phyloP scores from a whole-genome alignment of 2,888 invertebrate genomes.

The Acronicta leporina region DNA sequence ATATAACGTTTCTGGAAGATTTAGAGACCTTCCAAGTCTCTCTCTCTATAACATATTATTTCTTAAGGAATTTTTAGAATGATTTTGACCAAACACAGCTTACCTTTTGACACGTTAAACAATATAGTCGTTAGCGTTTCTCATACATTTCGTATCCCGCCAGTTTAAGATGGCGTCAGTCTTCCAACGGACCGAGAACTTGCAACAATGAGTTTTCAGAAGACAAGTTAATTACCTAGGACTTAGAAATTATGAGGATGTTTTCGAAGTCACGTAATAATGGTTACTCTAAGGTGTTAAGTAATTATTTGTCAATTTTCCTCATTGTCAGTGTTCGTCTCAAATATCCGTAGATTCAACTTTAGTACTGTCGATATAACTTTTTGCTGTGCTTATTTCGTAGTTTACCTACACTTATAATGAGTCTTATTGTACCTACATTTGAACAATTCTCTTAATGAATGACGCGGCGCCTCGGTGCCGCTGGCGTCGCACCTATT shows the following conservation, averaged over 20 bases:
- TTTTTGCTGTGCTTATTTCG: constrained; percentile 15
- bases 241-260: background rate
- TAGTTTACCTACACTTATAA: constrained; percentile 17
- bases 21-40: no score
- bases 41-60: background rate
- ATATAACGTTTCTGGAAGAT: background rate
- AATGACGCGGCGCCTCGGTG: constrained; percentile 48
- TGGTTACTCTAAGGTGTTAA: constrained; percentile 8
- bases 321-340: constrained; percentile 12
- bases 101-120: constrained; percentile 11
- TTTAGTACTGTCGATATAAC: constrained; percentile 7
- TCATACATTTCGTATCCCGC: constrained; percentile 14
- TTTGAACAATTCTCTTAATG: constrained; percentile 54
- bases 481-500: constrained; percentile 39
- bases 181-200: constrained; percentile 15
- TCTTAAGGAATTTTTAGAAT: background rate
- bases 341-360: background rate
- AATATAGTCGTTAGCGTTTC: constrained; percentile 7
- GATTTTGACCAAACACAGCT: background rate
- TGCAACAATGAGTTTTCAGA: constrained; percentile 17
- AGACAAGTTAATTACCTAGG: background rate
- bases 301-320: constrained; percentile 35
- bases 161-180: constrained; percentile 38
- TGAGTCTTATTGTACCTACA: constrained; percentile 37
- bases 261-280: constrained; percentile 1